Conservation (phyloP, 1,140 invertebrate genomes). For the Drosophila pallidifrons region DNA sequence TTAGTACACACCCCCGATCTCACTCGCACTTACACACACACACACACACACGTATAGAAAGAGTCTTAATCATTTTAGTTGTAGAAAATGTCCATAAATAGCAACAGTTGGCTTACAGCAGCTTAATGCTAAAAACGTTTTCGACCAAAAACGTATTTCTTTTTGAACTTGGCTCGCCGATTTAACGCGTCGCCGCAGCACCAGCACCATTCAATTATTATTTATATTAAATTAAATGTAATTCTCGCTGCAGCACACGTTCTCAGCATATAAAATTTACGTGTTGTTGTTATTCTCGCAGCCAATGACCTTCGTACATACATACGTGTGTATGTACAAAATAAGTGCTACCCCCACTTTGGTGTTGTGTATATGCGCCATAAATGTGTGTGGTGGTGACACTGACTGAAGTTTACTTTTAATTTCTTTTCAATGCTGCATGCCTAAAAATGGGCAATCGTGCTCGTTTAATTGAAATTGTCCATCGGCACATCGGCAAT, state of each 20-base stretch:
- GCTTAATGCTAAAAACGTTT: conserved; percentile 53
- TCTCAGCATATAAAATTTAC: conserved; percentile 2
- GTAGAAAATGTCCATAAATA: conserved; percentile 47
- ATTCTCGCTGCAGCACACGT: conserved; percentile 27
- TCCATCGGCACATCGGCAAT: conserved; percentile 46
- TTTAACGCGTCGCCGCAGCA: conserved; percentile 4
- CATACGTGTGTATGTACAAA: conserved; percentile 1
- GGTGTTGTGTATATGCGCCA: conserved; percentile 31
- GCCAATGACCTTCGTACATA: conserved; percentile 49
- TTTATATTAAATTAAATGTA: conserved; percentile 54
- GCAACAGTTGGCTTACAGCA: conserved; percentile 57
- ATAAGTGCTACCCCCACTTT: conserved; percentile 32
- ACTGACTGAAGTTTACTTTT: conserved; percentile 73
- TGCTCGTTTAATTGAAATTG: conserved; percentile 50
- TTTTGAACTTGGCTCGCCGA: conserved; percentile 46
- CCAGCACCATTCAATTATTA: conserved; percentile 43
- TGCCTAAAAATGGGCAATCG: conserved; percentile 69
- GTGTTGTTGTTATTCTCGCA: conserved; percentile 23
- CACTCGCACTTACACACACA: conserved; percentile 16
- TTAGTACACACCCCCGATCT: conserved; percentile 34
- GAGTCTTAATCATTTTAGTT: conserved; percentile 19
- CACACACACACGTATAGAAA: not conserved
- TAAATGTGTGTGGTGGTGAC: conserved; percentile 15
- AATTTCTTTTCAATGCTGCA: conserved; percentile 81
- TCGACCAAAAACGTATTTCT: conserved; percentile 56